These are phyloP conservation scores for Andrena camellia DNA, from an alignment of 2,888 invertebrate genomes.

Conservation along the genomic window DNA sequence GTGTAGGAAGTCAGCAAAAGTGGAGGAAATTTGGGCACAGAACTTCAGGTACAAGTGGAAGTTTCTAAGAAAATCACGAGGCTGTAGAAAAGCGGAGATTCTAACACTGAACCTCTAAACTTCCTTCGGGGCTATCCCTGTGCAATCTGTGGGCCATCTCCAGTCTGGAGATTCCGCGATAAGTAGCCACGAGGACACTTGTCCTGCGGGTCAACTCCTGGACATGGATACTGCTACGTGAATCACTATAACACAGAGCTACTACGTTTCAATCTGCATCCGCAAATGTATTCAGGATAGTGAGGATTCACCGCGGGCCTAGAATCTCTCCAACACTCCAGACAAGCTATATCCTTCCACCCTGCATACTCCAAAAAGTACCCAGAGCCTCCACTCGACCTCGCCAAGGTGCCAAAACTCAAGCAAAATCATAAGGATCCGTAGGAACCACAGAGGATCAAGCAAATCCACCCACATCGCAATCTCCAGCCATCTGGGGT, in stretches of 20 bases:
- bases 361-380: background rate
- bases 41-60: background rate
- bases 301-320: too few species aligned
- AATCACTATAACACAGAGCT: background rate
- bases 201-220: background rate
- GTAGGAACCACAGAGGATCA: too few species aligned
- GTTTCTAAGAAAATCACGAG: background rate
- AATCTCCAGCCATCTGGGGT: slow-evolving; percentile 26
- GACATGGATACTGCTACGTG: background rate
- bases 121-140: background rate
- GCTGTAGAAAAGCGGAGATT: background rate
- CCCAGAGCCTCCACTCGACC: background rate
- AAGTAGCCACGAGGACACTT: background rate
- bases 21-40: background rate
- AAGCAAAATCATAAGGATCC: background rate
- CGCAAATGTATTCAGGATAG: too few species aligned
- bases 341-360: too few species aligned
- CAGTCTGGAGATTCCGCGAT: background rate
- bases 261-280: background rate
- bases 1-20: background rate
- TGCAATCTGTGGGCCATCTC: background rate
- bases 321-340: background rate
- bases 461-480: slow-evolving; percentile 10
- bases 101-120: background rate
- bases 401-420: background rate